Base-by-base conservation (phyloP, 2,888 invertebrate genomes). In the Elgonia sp. region DNA sequence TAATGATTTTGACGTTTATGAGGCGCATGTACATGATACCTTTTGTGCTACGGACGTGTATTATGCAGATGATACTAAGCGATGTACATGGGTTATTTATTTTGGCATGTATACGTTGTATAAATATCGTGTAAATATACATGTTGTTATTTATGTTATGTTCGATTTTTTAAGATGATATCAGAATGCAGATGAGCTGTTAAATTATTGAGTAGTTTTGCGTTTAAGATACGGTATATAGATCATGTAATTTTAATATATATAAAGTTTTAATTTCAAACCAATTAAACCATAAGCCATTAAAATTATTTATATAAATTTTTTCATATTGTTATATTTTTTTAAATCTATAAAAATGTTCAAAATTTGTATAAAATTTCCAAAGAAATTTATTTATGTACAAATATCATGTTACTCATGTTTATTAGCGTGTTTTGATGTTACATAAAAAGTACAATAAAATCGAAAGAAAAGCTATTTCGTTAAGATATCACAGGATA, bases 1-100 rank as follows among this genome's bases (percentile, higher is more conserved):
- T 86, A 86, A 81, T 81, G 72, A 70, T 76, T 69, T 60, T 72
- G 81, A 81, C 81, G 57, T 86, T 86, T 86, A 86, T 76, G 76
- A 86, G 86, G 42, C 73, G 53, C 70, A 70, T 18, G 57, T 62
- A 76, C 81, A 81, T 63, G 86, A 86, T 81, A 81, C 65, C 86
- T 76, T 86, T 86, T 86, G 81, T 86, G 63, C 70, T 65, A 63
- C 29, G 63, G 60, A 46, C 81, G 57, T 81, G 75, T 86, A 81
- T 86, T 81, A 86, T 81, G 73, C 80, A 85, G 80, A 85, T 80
- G 57, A 80, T 77, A 83, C 82, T 75, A 73, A 72, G 55, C 65
- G 82, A 72, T 81, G 70, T 75, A 75, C 67, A 65, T 16, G 42
- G 55, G 53, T 72, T 63, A 70, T 77, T 84, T 84, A 57, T 84